Conservation (phyloP, 2,113 vertebrate species). For the Mustelus asterias region DNA sequence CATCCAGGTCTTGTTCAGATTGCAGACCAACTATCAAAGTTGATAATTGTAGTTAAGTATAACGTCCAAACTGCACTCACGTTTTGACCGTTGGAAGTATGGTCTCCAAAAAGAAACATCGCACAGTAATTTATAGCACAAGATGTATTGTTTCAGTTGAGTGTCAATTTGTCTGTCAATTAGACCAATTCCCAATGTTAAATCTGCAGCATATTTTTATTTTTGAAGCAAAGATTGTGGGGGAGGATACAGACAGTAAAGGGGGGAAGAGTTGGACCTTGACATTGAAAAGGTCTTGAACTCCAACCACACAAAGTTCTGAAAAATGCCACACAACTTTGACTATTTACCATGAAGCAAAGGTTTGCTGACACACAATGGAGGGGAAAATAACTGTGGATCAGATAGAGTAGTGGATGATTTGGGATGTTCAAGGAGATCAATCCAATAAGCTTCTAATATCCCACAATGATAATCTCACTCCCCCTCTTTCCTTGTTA, state of each 20-base stretch:
- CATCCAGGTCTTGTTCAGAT: background rate
- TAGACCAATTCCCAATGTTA: background rate
- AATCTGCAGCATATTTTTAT: background rate
- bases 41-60: background rate
- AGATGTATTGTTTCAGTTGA: background rate
- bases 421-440: background rate
- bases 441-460: too few relatives aligned
- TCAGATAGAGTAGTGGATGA: background rate
- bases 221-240: background rate
- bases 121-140: background rate
- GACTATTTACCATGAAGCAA: background rate
- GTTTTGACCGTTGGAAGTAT: background rate
- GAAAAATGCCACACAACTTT: background rate
- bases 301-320: background rate
- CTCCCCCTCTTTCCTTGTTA: background rate
- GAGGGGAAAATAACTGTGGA: background rate
- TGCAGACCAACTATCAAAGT: background rate
- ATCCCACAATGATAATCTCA: background rate
- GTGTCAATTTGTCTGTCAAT: background rate
- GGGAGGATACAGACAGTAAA: too few relatives aligned
- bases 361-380: background rate
- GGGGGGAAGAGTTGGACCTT: background rate
- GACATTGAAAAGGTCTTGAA: background rate
- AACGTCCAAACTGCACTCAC: background rate
- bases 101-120: background rate